A percentile compares a stretch with the other conserved stretches of the same genome.
phyloP scores from a whole-genome alignment of 2,888 invertebrate genomes.

The Polydrusus pterygomalis region DNA sequence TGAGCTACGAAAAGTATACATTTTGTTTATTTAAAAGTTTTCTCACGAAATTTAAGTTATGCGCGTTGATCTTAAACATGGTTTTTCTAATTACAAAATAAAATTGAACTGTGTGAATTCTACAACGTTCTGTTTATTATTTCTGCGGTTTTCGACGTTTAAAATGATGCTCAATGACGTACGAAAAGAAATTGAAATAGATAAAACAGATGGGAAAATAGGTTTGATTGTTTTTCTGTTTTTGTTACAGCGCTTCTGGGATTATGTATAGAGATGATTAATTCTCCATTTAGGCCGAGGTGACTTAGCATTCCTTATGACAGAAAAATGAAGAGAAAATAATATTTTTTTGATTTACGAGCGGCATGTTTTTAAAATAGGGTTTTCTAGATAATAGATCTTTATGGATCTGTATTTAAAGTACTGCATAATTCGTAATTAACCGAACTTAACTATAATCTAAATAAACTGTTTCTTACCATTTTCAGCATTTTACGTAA shows the following conservation, averaged over 20 bases:
- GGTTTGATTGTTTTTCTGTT: constrained; percentile 48
- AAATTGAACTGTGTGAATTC: constrained; percentile 48
- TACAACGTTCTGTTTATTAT: constrained; percentile 48
- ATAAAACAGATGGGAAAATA: constrained; percentile 51
- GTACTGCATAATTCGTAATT: too few species aligned
- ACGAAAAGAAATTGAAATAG: constrained; percentile 47
- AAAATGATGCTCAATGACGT: constrained; percentile 43
- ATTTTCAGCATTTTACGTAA: too few species aligned
- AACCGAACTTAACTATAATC: too few species aligned
- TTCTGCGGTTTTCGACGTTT: constrained; percentile 30
- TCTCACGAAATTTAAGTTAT: constrained; percentile 32
- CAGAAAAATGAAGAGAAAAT: constrained; percentile 13
- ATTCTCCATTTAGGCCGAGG: constrained; percentile 15
- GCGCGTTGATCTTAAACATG: constrained; percentile 38
- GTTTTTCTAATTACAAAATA: constrained; percentile 39
- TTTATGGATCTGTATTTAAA: too few species aligned
- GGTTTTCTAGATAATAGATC: neutral
- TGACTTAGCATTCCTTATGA: constrained; percentile 20
- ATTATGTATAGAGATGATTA: constrained; percentile 37
- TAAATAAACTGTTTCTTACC: too few species aligned
- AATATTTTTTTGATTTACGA: constrained; percentile 26
- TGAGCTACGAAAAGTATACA: neutral
- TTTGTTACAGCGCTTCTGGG: constrained; percentile 24
- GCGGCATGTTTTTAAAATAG: neutral
- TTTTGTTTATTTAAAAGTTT: constrained; percentile 25